phyloP scores from a whole-genome alignment of 2,113 vertebrate species.

The Illadopsis cleaveri region DNA sequence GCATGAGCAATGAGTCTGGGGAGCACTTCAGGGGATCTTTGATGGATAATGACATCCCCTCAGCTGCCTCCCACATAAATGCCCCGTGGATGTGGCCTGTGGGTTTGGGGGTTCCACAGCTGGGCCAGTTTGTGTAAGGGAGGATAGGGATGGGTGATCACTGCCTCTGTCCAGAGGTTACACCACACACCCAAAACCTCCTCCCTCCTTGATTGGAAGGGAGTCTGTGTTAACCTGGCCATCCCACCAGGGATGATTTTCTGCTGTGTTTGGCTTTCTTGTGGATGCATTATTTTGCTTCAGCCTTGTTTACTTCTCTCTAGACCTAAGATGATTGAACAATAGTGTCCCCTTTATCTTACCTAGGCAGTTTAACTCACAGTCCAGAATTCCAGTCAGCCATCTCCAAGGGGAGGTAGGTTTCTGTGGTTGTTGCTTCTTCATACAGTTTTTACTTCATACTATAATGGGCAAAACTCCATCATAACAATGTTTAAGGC shows the following conservation, averaged over 20 bases:
- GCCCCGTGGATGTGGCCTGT: not conserved
- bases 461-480: not conserved
- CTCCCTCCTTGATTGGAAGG: accelerated
- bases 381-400: not conserved
- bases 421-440: not conserved
- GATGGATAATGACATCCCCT: not conserved
- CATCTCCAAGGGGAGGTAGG: not conserved
- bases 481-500: not conserved
- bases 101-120: not conserved
- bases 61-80: not conserved
- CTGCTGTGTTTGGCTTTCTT: not conserved
- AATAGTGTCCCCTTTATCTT: not conserved
- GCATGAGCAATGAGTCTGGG: not conserved
- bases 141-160: not conserved
- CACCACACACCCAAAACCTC: accelerated
- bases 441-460: not conserved
- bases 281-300: not conserved
- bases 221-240: not conserved
- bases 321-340: not conserved
- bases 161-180: not conserved
- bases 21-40: not conserved
- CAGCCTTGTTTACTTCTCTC: not conserved
- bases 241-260: not conserved
- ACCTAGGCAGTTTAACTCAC: not conserved
- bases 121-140: not conserved